Evolutionary conservation across 2,113 vertebrate genomes (phyloP).

Genomic region (Gopherus flavomarginatus): DNA sequence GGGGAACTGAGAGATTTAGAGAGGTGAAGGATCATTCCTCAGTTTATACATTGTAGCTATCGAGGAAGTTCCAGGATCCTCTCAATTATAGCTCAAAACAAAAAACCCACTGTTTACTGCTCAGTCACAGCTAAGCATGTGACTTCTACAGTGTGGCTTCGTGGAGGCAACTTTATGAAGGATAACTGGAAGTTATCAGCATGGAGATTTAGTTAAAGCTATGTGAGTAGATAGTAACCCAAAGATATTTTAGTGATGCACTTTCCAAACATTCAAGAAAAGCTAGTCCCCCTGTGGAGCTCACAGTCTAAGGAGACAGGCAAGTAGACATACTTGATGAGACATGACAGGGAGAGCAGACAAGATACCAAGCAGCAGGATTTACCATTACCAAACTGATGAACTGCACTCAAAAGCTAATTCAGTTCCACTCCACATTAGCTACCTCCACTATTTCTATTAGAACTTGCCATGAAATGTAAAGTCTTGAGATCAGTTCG

Average conservation of each 20-base stretch:
- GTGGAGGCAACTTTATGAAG: not conserved
- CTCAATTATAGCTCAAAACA: not conserved
- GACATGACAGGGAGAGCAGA: slow-evolving; percentile 3
- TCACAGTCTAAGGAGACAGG: not conserved
- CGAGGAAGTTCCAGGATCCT: not conserved
- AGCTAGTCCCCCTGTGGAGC: not conserved
- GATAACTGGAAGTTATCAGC: not conserved
- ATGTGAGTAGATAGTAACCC: not conserved
- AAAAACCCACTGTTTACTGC: not conserved
- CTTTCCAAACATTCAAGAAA: slow-evolving; percentile 35
- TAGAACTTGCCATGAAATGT: not conserved
- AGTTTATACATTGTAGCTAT: not conserved
- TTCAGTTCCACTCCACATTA: not conserved
- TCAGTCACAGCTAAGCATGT: fast-evolving
- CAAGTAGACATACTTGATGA: not conserved
- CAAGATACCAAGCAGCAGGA: not conserved
- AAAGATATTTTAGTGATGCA: not conserved
- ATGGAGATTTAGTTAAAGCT: fast-evolving
- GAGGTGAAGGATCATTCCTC: not conserved
- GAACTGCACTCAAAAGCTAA: not conserved
- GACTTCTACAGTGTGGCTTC: slow-evolving; percentile 30
- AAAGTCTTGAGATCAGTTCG: not conserved
- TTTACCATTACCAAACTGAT: not conserved
- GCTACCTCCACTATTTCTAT: not conserved
- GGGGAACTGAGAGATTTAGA: not conserved